phyloP scores from a whole-genome alignment of 2,888 invertebrate genomes.

The Punctoribates punctum region DNA sequence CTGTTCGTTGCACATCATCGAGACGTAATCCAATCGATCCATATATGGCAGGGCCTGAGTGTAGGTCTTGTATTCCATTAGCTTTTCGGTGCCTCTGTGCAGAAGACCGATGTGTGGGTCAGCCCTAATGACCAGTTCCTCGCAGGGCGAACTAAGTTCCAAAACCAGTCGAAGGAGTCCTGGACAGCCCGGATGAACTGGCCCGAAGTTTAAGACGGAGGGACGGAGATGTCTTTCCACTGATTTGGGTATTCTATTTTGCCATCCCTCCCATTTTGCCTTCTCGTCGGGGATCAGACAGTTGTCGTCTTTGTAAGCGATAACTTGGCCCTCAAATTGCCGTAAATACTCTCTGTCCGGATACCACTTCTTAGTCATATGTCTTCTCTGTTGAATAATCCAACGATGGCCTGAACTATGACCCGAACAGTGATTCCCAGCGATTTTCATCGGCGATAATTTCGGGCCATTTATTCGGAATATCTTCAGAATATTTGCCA shows the following conservation, averaged over 20 bases:
- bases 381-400: no score
- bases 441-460: no score
- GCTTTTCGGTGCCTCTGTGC: conserved; percentile 94
- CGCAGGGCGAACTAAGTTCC: no score
- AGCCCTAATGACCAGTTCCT: no score
- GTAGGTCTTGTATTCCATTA: conserved; percentile 98
- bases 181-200: conserved; percentile 92
- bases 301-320: conserved; percentile 53
- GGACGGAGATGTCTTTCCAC: conserved; percentile 77
- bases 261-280: neutral
- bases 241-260: conserved; percentile 2
- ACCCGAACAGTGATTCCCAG: no score
- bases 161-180: conserved; percentile 81
- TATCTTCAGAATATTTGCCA: no score
- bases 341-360: conserved; percentile 71
- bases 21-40: conserved; percentile 95
- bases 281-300: conserved; percentile 60
- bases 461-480: no score
- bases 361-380: conserved; percentile 61
- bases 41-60: conserved; percentile 97
- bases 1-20: conserved; percentile 99
- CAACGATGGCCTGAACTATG: no score
- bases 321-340: conserved; percentile 67
- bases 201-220: conserved; percentile 81
- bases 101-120: conserved; percentile 95